A percentile compares a stretch with the other conserved stretches of the same genome.
Evolutionary conservation across 2,888 invertebrate species (phyloP).

Genomic region (Synergus itoensis): DNA sequence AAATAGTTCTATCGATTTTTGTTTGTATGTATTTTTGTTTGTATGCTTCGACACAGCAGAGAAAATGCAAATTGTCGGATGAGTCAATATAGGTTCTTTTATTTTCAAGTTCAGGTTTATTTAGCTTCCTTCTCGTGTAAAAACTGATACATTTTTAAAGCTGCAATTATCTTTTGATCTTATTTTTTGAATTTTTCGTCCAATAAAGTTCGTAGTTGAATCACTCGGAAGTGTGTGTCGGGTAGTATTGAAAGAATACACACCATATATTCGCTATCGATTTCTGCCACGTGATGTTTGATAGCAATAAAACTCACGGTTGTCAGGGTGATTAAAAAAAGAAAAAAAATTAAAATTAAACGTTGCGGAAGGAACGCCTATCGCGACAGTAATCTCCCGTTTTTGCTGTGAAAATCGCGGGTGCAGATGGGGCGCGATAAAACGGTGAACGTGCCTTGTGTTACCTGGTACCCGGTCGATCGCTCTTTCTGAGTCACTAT

Average conservation of each 20-base stretch:
- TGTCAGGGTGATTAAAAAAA: neutral
- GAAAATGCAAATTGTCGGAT: neutral
- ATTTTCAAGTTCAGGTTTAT: neutral
- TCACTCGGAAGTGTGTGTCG: too few relatives aligned
- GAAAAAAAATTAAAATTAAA: neutral
- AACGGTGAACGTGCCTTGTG: conserved; percentile 56
- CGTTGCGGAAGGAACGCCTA: neutral
- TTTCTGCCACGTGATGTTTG: neutral
- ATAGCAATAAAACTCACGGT: neutral
- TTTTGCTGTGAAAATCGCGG: conserved; percentile 47
- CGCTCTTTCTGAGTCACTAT: conserved; percentile 54
- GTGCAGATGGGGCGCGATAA: conserved; percentile 35
- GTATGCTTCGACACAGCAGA: neutral
- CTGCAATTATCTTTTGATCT: neutral
- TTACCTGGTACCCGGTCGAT: conserved; percentile 61
- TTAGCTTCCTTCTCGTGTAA: too few relatives aligned
- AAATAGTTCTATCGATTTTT: conserved; percentile 8
- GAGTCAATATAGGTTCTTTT: neutral
- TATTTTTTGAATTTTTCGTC: neutral
- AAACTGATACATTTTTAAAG: too few relatives aligned
- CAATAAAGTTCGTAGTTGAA: too few relatives aligned
- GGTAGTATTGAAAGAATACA: too few relatives aligned
- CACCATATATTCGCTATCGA: neutral
- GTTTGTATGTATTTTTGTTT: too few relatives aligned
- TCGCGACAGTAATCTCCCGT: neutral